Conservation (phyloP, 1,140 invertebrate genomes). For the Listronotus bonariensis region DNA sequence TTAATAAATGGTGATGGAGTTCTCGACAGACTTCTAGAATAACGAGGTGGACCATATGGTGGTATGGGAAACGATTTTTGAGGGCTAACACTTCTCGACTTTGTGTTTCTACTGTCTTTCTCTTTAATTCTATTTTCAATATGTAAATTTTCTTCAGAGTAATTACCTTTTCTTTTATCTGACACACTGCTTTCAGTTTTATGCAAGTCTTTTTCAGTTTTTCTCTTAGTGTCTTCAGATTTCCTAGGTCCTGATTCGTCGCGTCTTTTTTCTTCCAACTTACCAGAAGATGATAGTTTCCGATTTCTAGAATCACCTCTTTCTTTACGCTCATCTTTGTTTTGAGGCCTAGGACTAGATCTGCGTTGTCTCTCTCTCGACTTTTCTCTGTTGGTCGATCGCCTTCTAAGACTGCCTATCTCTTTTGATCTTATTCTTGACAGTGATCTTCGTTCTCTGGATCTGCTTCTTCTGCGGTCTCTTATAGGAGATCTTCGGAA, state of each 20-base stretch:
- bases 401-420: constrained; percentile 43
- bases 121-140: constrained; percentile 36
- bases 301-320: constrained; percentile 36
- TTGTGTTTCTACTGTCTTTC: constrained; percentile 47
- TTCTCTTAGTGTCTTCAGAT: constrained; percentile 41
- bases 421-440: constrained; percentile 48
- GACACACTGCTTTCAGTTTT: constrained; percentile 32
- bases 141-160: constrained; percentile 28
- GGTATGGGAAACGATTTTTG: constrained; percentile 47
- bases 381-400: constrained; percentile 45
- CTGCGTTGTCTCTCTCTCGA: constrained; percentile 41
- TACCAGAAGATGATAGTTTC: constrained; percentile 16
- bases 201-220: constrained; percentile 45
- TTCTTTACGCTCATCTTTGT: constrained; percentile 28
- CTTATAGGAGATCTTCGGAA: constrained; percentile 41
- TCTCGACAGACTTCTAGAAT: constrained; percentile 73
- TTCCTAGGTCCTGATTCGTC: constrained; percentile 47
- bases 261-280: constrained; percentile 43
- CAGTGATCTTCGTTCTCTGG: constrained; percentile 48
- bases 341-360: constrained; percentile 47
- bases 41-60: constrained; percentile 55
- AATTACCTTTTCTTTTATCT: constrained; percentile 38
- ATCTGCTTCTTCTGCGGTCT: constrained; percentile 42
- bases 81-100: constrained; percentile 51
- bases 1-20: constrained; percentile 81